Base-by-base conservation (phyloP, 2,797 vertebrate species). In the Knipowitschia caucasica region DNA sequence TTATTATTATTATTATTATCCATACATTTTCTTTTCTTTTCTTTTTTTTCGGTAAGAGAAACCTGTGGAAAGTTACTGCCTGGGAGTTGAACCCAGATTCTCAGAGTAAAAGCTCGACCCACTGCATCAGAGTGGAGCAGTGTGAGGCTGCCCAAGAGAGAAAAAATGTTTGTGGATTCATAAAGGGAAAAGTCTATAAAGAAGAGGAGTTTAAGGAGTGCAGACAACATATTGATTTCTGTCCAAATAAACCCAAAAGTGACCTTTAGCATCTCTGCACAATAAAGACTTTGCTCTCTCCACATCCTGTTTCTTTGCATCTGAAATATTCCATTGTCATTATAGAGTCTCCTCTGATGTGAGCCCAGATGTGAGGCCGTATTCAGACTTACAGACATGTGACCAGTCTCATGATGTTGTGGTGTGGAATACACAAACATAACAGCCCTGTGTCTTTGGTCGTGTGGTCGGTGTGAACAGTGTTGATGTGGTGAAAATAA, bases 401-500 rank as follows among this genome's bases (percentile, higher is more conserved):
- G 11, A 23, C 31, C 58, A 36, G 21, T 29, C 4, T 12, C 12
- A 42, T n/a, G n/a, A n/a, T n/a, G n/a, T n/a, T n/a, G n/a, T n/a
- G n/a, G n/a, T n/a, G n/a, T n/a, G n/a, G n/a, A 12, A 4, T 29
- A 7, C 8, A 15, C 50, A 52, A 56, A 2, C 57, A 49, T 31
- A 53, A 23, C 50, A 7, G 18, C 34, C 39, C 4, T 7, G n/a
- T n/a, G 17, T 17, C 33, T 1, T 2, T 26, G 23, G 5, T 44
- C 40, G n/a, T 57, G 29, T 62, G 47, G 33, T 30, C 31, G 59
- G 61, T 51, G 40, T 69, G 45, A 50, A 27, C 50, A 42, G 53
- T 21, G 73, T 77, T 65, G 64, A 50, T 74, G 67, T 66, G 24
- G 43, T 7, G 49, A 57, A 58, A 83, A 69, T 75, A 71, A 86